phyloP scores from a whole-genome alignment of 2,888 invertebrate genomes.

The Lathronympha strigana region DNA sequence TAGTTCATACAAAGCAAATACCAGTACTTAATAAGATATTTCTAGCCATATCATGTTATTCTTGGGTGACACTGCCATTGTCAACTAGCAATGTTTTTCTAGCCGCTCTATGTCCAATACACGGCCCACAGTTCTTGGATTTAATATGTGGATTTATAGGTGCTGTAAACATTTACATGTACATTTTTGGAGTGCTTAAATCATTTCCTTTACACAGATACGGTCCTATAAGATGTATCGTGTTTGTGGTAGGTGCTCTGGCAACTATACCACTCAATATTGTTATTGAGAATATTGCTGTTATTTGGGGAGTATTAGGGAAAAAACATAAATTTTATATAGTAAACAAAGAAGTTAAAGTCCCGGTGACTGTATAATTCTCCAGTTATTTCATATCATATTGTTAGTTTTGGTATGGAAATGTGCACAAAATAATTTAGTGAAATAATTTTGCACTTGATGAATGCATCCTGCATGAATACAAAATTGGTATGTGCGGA shows the following conservation, averaged over 20 bases:
- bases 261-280: constrained; percentile 97
- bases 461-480: constrained; percentile 20
- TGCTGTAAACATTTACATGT: constrained; percentile 98
- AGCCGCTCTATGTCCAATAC: constrained; percentile 94
- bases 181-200: constrained; percentile 98
- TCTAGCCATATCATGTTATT: constrained; percentile 95
- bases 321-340: constrained; percentile 99
- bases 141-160: constrained; percentile 95
- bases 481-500: constrained; percentile 8
- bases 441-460: constrained; percentile 56
- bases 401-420: constrained; percentile 53
- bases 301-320: constrained; percentile 96
- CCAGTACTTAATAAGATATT: constrained; percentile 91
- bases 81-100: constrained; percentile 95
- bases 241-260: constrained; percentile 93
- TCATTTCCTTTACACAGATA: constrained; percentile 96
- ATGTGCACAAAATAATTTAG: constrained; percentile 75
- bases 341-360: constrained; percentile 95
- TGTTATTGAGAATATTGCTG: constrained; percentile 96
- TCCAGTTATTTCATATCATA: constrained; percentile 48
- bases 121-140: constrained; percentile 92
- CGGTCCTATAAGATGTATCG: constrained; percentile 90
- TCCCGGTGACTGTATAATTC: constrained; percentile 86
- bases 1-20: constrained; percentile 94
- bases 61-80: constrained; percentile 97